phyloP scores from a whole-genome alignment of 2,113 vertebrate genomes.

The Dromaius novaehollandiae region DNA sequence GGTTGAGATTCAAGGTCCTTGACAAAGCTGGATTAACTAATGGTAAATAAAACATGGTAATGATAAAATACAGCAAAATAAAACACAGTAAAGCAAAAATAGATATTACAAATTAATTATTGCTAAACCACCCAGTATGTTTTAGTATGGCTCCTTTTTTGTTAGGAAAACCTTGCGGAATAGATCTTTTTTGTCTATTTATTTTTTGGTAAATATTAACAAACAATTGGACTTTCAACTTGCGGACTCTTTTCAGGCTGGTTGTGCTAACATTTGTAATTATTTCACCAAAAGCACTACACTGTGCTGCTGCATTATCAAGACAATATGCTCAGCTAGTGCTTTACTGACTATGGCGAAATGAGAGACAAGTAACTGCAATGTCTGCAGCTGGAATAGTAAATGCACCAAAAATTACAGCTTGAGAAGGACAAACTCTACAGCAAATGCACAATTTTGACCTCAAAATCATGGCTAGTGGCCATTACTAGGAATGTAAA shows the following conservation, averaged over 20 bases:
- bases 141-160: background rate
- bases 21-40: conserved; percentile 5
- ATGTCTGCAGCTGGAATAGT: background rate
- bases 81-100: conserved; percentile 4
- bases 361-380: background rate
- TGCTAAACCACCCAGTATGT: background rate
- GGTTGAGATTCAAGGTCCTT: conserved; percentile 1
- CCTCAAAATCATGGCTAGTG: background rate
- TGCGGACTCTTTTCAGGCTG: background rate
- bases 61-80: background rate
- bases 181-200: background rate
- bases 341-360: background rate
- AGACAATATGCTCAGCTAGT: background rate
- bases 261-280: background rate
- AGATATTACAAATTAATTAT: background rate
- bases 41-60: background rate
- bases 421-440: background rate
- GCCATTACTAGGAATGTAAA: background rate
- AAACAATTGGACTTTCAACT: background rate
- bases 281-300: background rate
- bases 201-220: background rate
- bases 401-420: background rate
- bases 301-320: background rate
- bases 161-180: background rate
- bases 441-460: background rate